Evolutionary conservation across 2,113 vertebrate species (phyloP), one percentile per base, ranked within the genome.

Genomic region (Heterocephalus glaber): DNA sequence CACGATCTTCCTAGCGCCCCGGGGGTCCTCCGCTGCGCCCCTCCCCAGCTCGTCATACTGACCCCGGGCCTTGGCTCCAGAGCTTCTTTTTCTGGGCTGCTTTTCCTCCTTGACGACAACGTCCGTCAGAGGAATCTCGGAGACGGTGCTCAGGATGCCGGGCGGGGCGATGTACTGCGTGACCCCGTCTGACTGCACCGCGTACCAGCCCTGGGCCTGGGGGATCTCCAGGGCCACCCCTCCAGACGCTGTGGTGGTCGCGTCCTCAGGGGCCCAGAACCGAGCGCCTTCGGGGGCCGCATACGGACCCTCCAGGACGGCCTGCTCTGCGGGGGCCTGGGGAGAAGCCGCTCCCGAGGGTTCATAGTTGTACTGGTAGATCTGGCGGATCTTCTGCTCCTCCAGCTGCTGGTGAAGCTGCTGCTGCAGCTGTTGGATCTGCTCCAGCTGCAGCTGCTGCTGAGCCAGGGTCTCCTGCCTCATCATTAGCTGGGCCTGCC

Each of bases 371-470:
- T 99, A 99, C 16, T 99, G 99, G 95, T 99, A 99, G 98, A 99
- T 99, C 97, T 99, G 99, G 94, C 98, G 98, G 82, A 99, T 98
- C 89, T 99, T 99, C 95, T 99, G 99, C 54, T 99, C 99, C 95
- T 99, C 99, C 60, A 99, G 98, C 97, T 99, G 99, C 92, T 99
- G 99, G 70, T 99, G 99, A 17, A 99, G 99, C 97, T 99, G 99
- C 5, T 99, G 98, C 90, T 99, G 99, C 63, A 99, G 99, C 88
- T 99, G 99, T 72, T 99, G 99, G 81, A 99, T 99, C 98, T 99
- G 99, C 81, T 99, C 99, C 44, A 99, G 98, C 79, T 99, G 99
- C 84, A 99, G 38, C 94, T 99, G 99, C 60, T 99, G 99, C 96
- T 99, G 99, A 14, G 98, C 99, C 96, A 99, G 98, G 0, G 99